Percentiles rank a stretch among this genome's conserved stretches.
These are phyloP conservation scores for Charina bottae DNA, from an alignment of 2,113 vertebrate species.

Conservation along the genomic window DNA sequence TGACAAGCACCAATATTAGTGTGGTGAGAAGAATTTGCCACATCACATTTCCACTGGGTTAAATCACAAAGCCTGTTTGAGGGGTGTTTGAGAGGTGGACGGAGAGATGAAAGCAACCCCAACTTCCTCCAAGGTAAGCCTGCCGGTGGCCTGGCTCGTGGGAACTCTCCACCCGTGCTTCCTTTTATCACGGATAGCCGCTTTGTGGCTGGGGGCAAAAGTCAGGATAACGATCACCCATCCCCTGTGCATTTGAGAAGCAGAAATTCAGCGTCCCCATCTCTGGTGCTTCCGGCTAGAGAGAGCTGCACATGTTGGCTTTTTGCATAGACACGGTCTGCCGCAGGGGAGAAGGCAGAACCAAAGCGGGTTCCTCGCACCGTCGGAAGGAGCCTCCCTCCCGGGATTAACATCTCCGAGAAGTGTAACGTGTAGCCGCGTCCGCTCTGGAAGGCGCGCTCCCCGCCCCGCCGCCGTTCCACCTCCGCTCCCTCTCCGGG, in stretches of 20 bases:
- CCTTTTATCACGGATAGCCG: background rate
- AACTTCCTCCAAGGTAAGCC: background rate
- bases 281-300: background rate
- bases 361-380: background rate
- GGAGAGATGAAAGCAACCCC: background rate
- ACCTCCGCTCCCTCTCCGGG: slow-evolving; percentile 7
- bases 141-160: background rate
- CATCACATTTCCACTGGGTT: background rate
- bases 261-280: background rate
- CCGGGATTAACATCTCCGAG: background rate
- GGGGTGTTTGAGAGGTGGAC: background rate
- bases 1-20: background rate
- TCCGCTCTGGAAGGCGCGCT: no score
- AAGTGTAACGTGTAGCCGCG: background rate
- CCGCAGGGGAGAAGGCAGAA: background rate
- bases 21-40: background rate
- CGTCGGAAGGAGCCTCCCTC: background rate
- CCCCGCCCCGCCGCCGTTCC: background rate
- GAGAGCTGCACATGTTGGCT: slow-evolving; percentile 24
- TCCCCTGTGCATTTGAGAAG: background rate
- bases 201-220: background rate
- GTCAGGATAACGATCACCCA: background rate
- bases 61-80: background rate
- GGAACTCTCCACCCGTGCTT: background rate
- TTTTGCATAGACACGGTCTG: background rate